These are phyloP conservation scores for Corynorhinus townsendii DNA, from an alignment of 2,113 vertebrate genomes.

Conservation along the genomic window DNA sequence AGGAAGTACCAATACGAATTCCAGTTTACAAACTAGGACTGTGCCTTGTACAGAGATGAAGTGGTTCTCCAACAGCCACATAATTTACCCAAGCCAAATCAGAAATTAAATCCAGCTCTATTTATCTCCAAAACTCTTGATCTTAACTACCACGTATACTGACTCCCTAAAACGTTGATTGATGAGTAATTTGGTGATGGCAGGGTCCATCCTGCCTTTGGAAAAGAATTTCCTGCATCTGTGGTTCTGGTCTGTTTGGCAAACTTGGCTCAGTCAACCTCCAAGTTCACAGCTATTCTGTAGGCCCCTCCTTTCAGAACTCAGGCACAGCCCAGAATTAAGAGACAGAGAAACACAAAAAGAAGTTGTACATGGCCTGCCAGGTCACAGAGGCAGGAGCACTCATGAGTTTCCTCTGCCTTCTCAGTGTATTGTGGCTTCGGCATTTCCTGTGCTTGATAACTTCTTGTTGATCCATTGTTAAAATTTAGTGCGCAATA, in stretches of 20 bases:
- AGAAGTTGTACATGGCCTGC: neutral
- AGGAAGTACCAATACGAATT: neutral
- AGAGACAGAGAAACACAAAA: neutral
- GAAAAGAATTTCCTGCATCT: neutral
- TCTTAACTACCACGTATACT: neutral
- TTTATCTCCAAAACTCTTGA: neutral
- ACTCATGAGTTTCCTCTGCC: neutral
- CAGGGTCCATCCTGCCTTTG: neutral
- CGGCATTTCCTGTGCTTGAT: neutral
- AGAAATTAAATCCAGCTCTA: neutral
- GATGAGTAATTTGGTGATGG: neutral
- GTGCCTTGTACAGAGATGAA: neutral
- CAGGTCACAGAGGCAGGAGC: neutral
- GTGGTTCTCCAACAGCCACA: neutral
- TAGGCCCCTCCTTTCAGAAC: neutral
- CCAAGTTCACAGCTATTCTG: neutral
- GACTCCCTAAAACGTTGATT: neutral
- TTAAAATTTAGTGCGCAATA: slow-evolving; percentile 6
- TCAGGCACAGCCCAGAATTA: neutral
- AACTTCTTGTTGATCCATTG: slow-evolving; percentile 10
- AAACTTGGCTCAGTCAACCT: neutral
- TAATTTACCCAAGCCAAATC: neutral
- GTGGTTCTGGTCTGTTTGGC: neutral
- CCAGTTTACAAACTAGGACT: neutral
- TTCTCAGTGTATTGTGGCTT: neutral